Evolutionary conservation across 2,888 invertebrate species (phyloP), one percentile per base, ranked within the genome.

Genomic region (Drosophila borealis): DNA sequence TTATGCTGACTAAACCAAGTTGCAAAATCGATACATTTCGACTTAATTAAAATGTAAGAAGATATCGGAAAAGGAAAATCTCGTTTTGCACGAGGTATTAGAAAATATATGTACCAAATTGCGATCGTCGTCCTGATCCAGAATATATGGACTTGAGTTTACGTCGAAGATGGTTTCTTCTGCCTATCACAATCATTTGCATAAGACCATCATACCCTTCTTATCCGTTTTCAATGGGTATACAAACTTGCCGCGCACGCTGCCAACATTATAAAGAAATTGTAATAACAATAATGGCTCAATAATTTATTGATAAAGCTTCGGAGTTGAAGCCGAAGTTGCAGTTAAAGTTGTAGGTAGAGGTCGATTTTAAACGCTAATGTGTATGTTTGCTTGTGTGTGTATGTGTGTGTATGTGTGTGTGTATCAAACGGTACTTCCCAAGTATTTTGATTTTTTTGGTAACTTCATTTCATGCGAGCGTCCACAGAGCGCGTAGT

Each of bases 271-370:
- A 88, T 88, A 88, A 86, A 85, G 86, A 89, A 88, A 88, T 88
- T 89, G 89, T 88, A 88, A 88, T 88, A 87, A 85, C 81, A 87
- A 86, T 87, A 88, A 88, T 88, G 88, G 88, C 88, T 88, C 86
- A 88, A 88, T 88, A 89, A 88, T 88, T 88, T 88, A 89, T 88
- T 88, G 88, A 89, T 88, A 88, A 88, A 84, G 80, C 79, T 65
- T 68, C 41, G 64, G 64, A 65, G 60, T 33, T 61, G 54, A 34
- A 49, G 70, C 62, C 51, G n/a, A 51, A 57, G 50, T 56, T 63
- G 71, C 71, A 62, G 74, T 72, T 74, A 62, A 70, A 74, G 54
- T 82, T 80, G 76, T 74, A 66, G 79, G 79, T 82, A 86, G 87
- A 75, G 75, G 62, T 84, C 83, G 84, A 70, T 61, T 68, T 78